Base-by-base conservation (phyloP, 2,888 invertebrate genomes). In the Odiellus spinosus region DNA sequence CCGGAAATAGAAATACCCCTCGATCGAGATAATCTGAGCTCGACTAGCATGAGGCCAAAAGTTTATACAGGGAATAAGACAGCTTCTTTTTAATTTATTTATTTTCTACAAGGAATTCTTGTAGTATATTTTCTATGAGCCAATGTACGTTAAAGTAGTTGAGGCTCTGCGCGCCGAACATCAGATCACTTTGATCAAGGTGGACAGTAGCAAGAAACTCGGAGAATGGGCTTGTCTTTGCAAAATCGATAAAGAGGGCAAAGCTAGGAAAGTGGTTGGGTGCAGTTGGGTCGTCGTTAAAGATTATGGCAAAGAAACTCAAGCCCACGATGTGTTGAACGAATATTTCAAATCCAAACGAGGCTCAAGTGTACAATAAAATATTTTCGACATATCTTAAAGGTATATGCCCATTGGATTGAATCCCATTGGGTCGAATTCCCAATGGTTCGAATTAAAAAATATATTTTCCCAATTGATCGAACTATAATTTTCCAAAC, bases 171-270 rank as follows among this genome's bases (percentile, higher is more conserved):
- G 98, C 73, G 86, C 90, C 55, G 95, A 96, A 71, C 98, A 98
- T 71, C 83, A 86, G 67, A 98, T 99, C 65, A 90, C 93, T 51
- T 75, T 99, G 53, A 82, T 98, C 57, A 87, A 86, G 73, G 57
- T 98, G 43, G 95, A 96, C 67, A 91, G 93, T 70, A 96, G 95
- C 74, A 96, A 96, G 72, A 93, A 93, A 67, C 76, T 98, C 48
- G 98, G 98, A 42, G 98, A 99, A 74, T 96, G 96, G 95, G 87
- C 93, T 41, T 98, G 98, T 57, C 78, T 98, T 51, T 98, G 98
- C 74, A 98, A 98, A 74, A 90, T 96, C 63, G 98, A 99, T 74
- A 91, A 86, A 65, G 91, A 95, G 60, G 98, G 98, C 63, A 96
- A 96, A 67, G 91, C 98, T 53, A 78, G 98, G 60, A 99, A 99